phyloP scores from a whole-genome alignment of 2,888 invertebrate species.

The Lithosia quadra region DNA sequence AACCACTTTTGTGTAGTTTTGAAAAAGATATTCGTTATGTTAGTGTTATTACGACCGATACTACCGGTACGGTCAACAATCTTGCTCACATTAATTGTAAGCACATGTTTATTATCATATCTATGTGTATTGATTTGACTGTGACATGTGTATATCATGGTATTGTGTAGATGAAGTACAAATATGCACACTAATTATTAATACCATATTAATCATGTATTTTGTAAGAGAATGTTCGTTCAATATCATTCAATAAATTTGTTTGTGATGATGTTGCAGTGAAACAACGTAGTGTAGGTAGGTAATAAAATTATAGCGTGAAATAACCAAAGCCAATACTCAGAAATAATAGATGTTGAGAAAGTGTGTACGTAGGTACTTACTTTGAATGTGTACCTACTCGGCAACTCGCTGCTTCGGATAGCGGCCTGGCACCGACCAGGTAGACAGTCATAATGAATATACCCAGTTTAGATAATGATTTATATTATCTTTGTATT shows the following conservation, averaged over 20 bases:
- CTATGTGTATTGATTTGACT: constrained; percentile 44
- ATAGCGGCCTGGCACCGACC: constrained; percentile 16
- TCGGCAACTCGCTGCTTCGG: constrained; percentile 31
- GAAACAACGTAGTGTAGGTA: constrained; percentile 60
- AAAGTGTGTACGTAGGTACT: constrained; percentile 49
- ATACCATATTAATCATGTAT: constrained; percentile 48
- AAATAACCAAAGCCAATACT: constrained; percentile 78
- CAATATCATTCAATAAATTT: constrained; percentile 54
- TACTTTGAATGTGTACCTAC: constrained; percentile 44
- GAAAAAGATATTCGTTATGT: constrained; percentile 38
- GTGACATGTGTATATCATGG: constrained; percentile 48
- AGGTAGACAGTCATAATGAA: constrained; percentile 29
- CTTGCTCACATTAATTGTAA: constrained; percentile 76
- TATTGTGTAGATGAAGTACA: constrained; percentile 64
- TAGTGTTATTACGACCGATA: constrained; percentile 46
- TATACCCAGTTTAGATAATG: constrained; percentile 34
- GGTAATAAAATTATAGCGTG: constrained; percentile 76
- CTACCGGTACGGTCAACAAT: constrained; percentile 39
- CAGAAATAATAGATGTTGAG: constrained; percentile 65
- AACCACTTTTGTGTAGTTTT: constrained; percentile 48
- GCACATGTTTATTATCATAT: constrained; percentile 59
- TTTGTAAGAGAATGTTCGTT: constrained; percentile 48
- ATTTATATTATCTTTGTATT: constrained; percentile 28
- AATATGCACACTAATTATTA: constrained; percentile 60
- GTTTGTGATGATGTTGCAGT: constrained; percentile 58